Conservation (phyloP, 30 jellyfish, hydroid and myxozoan species). For the Pelagia noctiluca region DNA sequence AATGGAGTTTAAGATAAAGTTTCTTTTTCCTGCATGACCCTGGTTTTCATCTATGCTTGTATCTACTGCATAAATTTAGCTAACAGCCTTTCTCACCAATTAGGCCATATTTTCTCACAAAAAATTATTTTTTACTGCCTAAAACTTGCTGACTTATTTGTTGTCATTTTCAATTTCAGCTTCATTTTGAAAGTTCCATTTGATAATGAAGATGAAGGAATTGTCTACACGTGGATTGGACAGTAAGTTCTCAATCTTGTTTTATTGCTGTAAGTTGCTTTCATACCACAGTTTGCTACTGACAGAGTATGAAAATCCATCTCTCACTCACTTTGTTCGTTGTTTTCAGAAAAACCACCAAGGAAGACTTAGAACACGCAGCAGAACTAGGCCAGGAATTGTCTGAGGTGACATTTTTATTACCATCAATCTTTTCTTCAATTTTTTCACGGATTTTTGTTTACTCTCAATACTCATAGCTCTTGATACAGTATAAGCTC, state of each 20-base stretch:
- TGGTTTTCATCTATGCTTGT: no score
- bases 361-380: slow-evolving; percentile 89
- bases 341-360: slow-evolving; percentile 48
- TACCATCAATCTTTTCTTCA: neutral
- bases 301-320: neutral
- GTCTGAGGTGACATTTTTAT: slow-evolving; percentile 65
- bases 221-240: slow-evolving; percentile 99
- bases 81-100: neutral
- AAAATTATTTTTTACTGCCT: neutral
- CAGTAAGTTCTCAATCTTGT: slow-evolving; percentile 48
- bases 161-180: slow-evolving; percentile 5
- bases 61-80: no score
- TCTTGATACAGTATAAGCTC: no score
- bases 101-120: neutral
- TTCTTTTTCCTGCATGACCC: no score
- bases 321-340: neutral
- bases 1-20: no score
- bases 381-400: slow-evolving; percentile 90
- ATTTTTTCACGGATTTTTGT: neutral
- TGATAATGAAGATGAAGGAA: slow-evolving; percentile 93
- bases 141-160: neutral
- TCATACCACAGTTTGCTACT: neutral
- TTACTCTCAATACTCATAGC: no score
- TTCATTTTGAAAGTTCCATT: slow-evolving; percentile 79
- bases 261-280: neutral